Evolutionary conservation across 1,140 invertebrate genomes (phyloP).

Genomic region (Bradynema listronoti): DNA sequence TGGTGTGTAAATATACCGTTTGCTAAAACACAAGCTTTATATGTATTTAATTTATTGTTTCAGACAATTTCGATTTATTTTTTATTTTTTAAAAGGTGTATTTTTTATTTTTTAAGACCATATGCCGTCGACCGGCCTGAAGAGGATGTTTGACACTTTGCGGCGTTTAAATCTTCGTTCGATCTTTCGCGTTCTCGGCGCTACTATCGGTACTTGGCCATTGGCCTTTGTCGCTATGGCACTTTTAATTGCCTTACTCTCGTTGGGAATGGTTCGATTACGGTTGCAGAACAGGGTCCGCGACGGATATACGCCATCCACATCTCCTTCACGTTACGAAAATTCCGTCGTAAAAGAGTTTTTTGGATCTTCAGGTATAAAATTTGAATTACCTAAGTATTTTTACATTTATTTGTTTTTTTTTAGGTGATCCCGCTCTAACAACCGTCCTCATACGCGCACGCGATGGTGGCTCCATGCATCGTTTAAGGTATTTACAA

Average conservation of each 20-base stretch:
- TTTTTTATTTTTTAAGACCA: no score
- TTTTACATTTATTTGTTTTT: conserved; percentile 4
- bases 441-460: conserved; percentile 34
- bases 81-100: no score
- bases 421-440: conserved; percentile 39
- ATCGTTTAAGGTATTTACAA: conserved; percentile 36
- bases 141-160: no score
- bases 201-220: conserved; percentile 32
- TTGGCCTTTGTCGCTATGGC: conserved; percentile 41
- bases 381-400: conserved; percentile 5
- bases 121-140: no score
- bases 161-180: conserved; percentile 32
- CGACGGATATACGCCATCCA: conserved; percentile 45
- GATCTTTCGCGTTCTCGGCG: conserved; percentile 32
- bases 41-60: no score
- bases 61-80: no score
- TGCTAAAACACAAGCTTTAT: no score
- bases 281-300: conserved; percentile 38
- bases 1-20: no score
- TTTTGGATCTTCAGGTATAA: conserved; percentile 22
- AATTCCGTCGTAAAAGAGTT: conserved; percentile 44
- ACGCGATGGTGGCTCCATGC: conserved; percentile 39
- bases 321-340: conserved; percentile 44
- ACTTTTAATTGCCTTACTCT: conserved; percentile 38
- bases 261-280: conserved; percentile 42